Evolutionary conservation across 2,888 invertebrate species (phyloP).

Genomic region (Cantharis nigra): DNA sequence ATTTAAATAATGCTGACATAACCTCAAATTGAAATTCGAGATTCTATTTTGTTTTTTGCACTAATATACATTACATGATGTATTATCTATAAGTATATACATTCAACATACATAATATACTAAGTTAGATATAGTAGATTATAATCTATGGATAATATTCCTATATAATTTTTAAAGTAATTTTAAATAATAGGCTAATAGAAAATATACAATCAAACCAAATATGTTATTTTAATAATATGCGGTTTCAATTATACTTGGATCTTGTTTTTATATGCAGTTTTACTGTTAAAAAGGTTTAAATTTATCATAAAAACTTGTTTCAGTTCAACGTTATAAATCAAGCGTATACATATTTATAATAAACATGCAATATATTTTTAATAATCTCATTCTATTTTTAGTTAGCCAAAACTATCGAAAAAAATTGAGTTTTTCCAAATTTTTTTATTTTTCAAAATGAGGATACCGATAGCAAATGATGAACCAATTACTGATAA

Average conservation of each 20-base stretch:
- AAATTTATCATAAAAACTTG: background rate
- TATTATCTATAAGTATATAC: no score
- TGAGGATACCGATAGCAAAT: no score
- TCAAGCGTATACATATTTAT: background rate
- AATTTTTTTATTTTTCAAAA: no score
- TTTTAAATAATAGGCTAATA: background rate
- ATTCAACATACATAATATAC: no score
- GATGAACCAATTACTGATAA: no score
- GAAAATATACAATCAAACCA: background rate
- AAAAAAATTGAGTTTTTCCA: background rate
- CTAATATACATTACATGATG: no score
- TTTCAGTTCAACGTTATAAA: background rate
- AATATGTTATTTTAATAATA: background rate
- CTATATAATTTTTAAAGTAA: background rate
- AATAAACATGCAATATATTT: background rate
- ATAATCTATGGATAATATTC: background rate
- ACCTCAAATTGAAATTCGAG: background rate
- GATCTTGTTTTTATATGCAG: background rate
- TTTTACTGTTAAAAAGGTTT: background rate
- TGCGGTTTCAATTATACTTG: background rate
- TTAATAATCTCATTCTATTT: background rate
- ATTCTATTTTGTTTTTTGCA: background rate
- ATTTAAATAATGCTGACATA: background rate
- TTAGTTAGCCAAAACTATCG: background rate
- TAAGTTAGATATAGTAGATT: background rate